phyloP scores from a whole-genome alignment of 2,888 invertebrate genomes.

The Horisme vitalbata region DNA sequence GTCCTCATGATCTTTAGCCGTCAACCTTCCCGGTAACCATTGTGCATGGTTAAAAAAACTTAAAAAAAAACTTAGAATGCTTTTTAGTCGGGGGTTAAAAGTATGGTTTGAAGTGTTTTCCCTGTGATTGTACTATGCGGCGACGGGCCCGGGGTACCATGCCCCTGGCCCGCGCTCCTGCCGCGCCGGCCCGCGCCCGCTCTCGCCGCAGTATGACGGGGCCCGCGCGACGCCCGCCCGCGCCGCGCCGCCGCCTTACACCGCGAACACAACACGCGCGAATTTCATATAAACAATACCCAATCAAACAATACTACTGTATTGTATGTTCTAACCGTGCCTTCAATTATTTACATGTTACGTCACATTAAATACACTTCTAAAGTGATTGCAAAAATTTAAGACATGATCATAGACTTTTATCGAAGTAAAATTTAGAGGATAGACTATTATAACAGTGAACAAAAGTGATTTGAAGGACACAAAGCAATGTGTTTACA shows the following conservation, averaged over 20 bases:
- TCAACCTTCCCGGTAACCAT: no score
- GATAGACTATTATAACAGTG: constrained; percentile 25
- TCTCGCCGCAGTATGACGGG: constrained; percentile 76
- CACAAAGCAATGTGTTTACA: constrained; percentile 71
- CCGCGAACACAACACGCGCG: constrained; percentile 28
- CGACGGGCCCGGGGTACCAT: constrained; percentile 32
- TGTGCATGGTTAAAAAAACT: no score
- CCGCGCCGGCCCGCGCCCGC: constrained; percentile 35
- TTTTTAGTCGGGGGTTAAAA: no score
- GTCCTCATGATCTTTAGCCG: no score
- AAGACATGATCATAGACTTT: constrained; percentile 20
- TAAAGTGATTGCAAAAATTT: constrained; percentile 24
- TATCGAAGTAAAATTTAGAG: constrained; percentile 23
- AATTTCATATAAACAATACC: constrained; percentile 25
- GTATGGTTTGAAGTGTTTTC: constrained; percentile 24
- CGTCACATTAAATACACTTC: constrained; percentile 29
- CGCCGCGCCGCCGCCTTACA: constrained; percentile 46
- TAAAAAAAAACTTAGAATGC: no score
- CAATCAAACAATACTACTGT: constrained; percentile 37
- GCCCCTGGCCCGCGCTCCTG: constrained; percentile 18
- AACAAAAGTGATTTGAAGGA: constrained; percentile 47
- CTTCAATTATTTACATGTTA: constrained; percentile 47
- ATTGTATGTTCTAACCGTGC: constrained; percentile 51
- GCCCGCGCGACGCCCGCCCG: constrained; percentile 64
- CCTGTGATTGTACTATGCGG: constrained; percentile 40